Evolutionary conservation across 2,113 vertebrate genomes (phyloP).

Genomic region (Pseudorectes ferrugineus): DNA sequence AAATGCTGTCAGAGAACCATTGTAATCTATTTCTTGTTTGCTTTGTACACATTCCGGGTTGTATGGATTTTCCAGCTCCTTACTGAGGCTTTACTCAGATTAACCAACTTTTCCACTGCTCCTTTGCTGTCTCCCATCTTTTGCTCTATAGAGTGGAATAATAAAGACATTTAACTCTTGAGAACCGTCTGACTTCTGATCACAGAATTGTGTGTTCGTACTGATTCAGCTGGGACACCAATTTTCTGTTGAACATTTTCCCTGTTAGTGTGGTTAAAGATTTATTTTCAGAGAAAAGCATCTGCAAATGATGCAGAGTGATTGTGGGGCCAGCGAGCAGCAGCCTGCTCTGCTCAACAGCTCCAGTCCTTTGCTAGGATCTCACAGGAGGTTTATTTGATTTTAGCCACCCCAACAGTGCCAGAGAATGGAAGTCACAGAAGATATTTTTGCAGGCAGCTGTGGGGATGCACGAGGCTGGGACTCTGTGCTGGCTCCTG

Average conservation of each 20-base stretch:
- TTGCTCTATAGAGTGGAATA: not conserved
- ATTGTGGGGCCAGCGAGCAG: not conserved
- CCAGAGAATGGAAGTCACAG: not conserved
- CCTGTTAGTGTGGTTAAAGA: not conserved
- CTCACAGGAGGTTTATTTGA: not conserved
- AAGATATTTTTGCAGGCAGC: not conserved
- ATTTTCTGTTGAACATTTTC: not conserved
- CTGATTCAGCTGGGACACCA: not conserved
- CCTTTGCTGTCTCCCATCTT: not conserved
- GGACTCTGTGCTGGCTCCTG: not conserved
- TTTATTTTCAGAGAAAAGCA: not conserved
- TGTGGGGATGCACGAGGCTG: not conserved
- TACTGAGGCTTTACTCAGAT: not conserved
- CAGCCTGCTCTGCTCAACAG: not conserved
- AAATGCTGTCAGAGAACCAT: not conserved
- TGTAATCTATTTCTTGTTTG: not conserved
- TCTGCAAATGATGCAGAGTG: not conserved
- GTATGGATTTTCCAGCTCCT: not conserved
- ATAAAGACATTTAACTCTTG: not conserved
- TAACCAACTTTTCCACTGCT: not conserved
- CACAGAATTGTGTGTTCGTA: not conserved
- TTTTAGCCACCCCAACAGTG: not conserved
- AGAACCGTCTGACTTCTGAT: not conserved
- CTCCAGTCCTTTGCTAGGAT: not conserved
- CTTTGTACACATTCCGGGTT: not conserved